Percentiles rank a stretch among this genome's conserved stretches.
Evolutionary conservation across 2,113 vertebrate species (phyloP).

Genomic region (Chionodraco myersi): DNA sequence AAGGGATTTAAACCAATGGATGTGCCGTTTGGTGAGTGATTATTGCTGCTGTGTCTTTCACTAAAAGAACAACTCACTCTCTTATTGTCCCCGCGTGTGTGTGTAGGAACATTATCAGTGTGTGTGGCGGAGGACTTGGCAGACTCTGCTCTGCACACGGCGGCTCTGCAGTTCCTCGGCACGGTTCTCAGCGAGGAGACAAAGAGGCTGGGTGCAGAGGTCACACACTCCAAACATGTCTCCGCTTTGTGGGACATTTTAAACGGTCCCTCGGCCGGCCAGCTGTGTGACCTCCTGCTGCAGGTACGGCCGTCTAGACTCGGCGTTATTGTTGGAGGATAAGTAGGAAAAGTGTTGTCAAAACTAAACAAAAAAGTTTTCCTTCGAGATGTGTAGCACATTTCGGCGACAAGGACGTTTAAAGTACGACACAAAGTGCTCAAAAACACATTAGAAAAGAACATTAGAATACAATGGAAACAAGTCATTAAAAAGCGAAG

Average conservation of each 20-base stretch:
- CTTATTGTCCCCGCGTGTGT: conserved; percentile 11
- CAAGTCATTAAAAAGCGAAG: no score
- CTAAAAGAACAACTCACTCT: conserved; percentile 23
- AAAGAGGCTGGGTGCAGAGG: conserved; percentile 75
- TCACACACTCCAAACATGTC: background rate
- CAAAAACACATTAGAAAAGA: no score
- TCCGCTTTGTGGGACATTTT: conserved; percentile 80
- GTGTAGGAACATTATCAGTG: conserved; percentile 85
- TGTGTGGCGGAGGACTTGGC: conserved; percentile 80
- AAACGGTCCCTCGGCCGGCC: conserved; percentile 75
- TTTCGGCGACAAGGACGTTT: no score
- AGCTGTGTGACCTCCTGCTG: conserved; percentile 88
- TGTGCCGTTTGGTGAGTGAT: conserved; percentile 35
- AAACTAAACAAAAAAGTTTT: no score
- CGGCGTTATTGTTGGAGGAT: no score
- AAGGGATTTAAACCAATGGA: conserved; percentile 30
- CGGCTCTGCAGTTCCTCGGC: conserved; percentile 89
- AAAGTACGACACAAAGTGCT: no score
- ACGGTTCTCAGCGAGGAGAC: conserved; percentile 89
- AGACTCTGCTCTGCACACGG: conserved; percentile 76
- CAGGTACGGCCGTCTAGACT: conserved; percentile 82
- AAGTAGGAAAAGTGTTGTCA: no score
- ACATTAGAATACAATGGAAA: no score
- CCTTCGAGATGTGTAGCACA: no score
- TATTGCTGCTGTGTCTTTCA: conserved; percentile 38